Evolutionary conservation across 37 sponge, comb jelly and placozoan species (phyloP).

Genomic region (Spongilla lacustris): DNA sequence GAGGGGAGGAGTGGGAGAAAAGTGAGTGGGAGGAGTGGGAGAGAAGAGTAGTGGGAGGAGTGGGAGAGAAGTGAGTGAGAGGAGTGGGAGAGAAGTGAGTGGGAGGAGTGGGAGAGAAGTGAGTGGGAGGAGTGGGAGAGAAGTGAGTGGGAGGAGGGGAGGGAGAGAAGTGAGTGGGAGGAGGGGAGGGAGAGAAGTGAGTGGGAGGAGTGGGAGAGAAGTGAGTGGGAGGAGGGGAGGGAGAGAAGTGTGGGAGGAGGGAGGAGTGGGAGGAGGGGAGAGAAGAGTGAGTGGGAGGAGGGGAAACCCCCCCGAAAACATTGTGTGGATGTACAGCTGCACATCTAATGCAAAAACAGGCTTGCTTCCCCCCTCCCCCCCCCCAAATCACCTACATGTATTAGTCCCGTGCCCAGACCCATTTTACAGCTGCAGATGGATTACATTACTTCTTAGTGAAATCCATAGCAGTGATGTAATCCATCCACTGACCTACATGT

Average conservation of each 20-base stretch:
- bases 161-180: background rate
- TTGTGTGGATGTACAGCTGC: too few species aligned
- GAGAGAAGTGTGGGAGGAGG: background rate
- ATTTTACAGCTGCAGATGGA: background rate
- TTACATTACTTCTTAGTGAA: too few species aligned
- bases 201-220: too few species aligned
- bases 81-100: background rate
- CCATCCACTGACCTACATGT: too few species aligned
- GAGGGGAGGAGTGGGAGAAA: slow-evolving; percentile 12
- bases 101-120: too few species aligned
- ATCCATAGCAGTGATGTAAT: too few species aligned
- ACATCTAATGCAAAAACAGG: too few species aligned
- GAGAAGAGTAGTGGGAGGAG: background rate
- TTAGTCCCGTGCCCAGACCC: too few species aligned
- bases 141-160: background rate
- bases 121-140: too few species aligned
- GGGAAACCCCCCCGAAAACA: too few species aligned
- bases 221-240: background rate
- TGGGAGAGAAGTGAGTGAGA: background rate
- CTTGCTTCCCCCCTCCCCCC: too few species aligned
- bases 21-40: background rate
- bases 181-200: background rate
- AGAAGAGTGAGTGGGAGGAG: background rate
- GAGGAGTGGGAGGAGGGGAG: background rate
- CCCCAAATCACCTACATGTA: too few species aligned